phyloP scores from a whole-genome alignment of 2,113 vertebrate genomes.

The Perca flavescens region DNA sequence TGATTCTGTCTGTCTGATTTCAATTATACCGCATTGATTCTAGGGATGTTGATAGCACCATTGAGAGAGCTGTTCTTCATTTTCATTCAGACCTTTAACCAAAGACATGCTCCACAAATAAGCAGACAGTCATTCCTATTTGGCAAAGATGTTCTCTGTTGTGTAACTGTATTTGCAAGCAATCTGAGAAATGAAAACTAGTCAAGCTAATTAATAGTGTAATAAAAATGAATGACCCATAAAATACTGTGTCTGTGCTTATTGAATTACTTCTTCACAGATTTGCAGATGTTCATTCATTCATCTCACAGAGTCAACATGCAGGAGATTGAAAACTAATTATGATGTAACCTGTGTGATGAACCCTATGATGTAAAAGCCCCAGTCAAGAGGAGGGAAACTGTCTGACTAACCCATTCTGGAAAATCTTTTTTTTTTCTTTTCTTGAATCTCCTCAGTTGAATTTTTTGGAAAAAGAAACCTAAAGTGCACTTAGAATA shows the following conservation, averaged over 20 bases:
- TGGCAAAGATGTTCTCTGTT: conserved; percentile 77
- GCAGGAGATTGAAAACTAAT: not conserved
- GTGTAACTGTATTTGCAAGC: conserved; percentile 79
- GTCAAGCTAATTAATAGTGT: conserved; percentile 79
- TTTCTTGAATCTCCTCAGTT: not conserved
- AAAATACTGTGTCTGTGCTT: conserved; percentile 49
- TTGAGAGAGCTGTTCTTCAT: conserved; percentile 70
- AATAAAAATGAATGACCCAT: conserved; percentile 87
- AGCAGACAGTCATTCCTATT: conserved; percentile 72
- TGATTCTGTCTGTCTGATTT: conserved; percentile 59
- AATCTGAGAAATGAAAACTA: conserved; percentile 79
- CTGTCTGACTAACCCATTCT: conserved; percentile 37
- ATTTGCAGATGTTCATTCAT: not conserved
- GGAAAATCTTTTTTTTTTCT: conserved; percentile 48
- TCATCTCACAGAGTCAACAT: not conserved
- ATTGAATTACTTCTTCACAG: conserved; percentile 19
- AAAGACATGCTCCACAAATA: conserved; percentile 80
- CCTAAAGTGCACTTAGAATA: conserved; percentile 8
- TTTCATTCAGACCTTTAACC: conserved; percentile 74
- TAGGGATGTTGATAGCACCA: conserved; percentile 53
- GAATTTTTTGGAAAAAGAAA: conserved; percentile 75
- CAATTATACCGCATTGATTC: conserved; percentile 49
- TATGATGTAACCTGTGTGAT: conserved; percentile 9
- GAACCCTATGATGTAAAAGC: conserved; percentile 25
- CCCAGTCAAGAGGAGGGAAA: conserved; percentile 48